Evolutionary conservation across 1,140 invertebrate species (phyloP), one percentile per base, ranked within the genome.

Genomic region (Saccostrea cuccullata): DNA sequence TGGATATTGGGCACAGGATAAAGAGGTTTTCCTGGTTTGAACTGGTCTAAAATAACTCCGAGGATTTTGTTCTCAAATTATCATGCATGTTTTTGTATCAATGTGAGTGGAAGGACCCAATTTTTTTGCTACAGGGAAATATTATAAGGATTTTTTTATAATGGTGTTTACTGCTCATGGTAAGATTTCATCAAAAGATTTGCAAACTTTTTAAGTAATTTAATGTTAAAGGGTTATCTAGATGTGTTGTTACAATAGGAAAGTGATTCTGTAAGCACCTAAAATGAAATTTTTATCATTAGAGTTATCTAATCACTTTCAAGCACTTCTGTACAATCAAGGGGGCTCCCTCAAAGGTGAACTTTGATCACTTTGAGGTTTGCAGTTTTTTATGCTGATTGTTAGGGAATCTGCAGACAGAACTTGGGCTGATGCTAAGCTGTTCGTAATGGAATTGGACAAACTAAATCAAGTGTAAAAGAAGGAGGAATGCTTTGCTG

Each of bases 401-500:
- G 70, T 77, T 40, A 26, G 26, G 70, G 70, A 36, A 77, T 23
- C 23, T 13, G 26, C 70, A 36, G 5, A 77, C 70, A 77, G 30
- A 77, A 73, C 23, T n/a, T 8, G 20, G 17, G 23, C 15, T 77
- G 30, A 77, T 77, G 70, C 70, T 77, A 36, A 77, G 70, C 26
- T 40, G 70, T 77, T 77, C 36, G 26, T 77, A 77, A 77, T 77
- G 70, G 70, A 30, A 77, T 77, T 77, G 70, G 70, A 77, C 70
- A 77, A 77, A 77, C 70, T 77, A 77, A 77, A 77, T 77, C 70
- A 77, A 77, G 70, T 36, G 70, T 77, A 77, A 77, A 77, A 77
- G 26, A 30, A 26, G 70, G 70, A 67, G 26, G 70, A 77, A 77
- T 77, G 70, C 70, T 77, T 77, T 77, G 12, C 70, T 77, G 70